These are phyloP conservation scores for Drepana falcataria DNA, from an alignment of 2,888 invertebrate species.

Conservation along the genomic window DNA sequence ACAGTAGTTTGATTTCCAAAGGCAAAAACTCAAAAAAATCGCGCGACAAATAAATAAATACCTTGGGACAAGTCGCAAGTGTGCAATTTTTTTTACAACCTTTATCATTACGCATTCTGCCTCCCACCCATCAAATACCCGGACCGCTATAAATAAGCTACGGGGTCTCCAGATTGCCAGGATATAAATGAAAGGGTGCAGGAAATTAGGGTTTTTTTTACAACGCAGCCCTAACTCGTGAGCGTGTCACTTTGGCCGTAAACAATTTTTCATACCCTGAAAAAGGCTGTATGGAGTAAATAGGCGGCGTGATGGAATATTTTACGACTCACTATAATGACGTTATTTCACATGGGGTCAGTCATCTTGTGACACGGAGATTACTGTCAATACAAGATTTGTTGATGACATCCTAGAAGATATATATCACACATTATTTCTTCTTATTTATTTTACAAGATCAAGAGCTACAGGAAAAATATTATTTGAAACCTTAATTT, in stretches of 20 bases:
- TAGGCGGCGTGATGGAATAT: constrained; percentile 55
- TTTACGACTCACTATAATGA: constrained; percentile 42
- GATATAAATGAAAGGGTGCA: constrained; percentile 77
- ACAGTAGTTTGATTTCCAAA: too few species aligned
- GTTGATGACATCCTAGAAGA: too few species aligned
- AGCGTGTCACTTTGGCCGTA: constrained; percentile 54
- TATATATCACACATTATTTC: too few species aligned
- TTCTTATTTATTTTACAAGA: too few species aligned
- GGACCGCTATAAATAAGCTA: constrained; percentile 74
- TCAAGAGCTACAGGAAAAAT: too few species aligned
- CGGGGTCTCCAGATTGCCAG: constrained; percentile 71
- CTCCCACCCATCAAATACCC: constrained; percentile 68
- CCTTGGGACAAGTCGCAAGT: constrained; percentile 22
- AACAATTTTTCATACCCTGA: constrained; percentile 72
- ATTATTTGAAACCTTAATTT: too few species aligned
- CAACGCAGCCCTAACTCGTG: constrained; percentile 54
- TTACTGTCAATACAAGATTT: neutral
- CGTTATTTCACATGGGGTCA: constrained; percentile 33
- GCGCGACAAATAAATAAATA: neutral
- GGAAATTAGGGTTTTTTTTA: constrained; percentile 77
- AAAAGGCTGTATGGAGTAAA: constrained; percentile 51
- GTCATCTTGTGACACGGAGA: constrained; percentile 2
- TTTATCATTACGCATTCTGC: constrained; percentile 75
- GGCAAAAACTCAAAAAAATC: constrained; percentile 1
- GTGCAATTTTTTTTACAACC: constrained; percentile 51